A percentile compares a stretch with the other conserved stretches of the same genome.
phyloP scores from a whole-genome alignment of 37 sponge, comb jelly and placozoan species.

The Axinella damicornis region DNA sequence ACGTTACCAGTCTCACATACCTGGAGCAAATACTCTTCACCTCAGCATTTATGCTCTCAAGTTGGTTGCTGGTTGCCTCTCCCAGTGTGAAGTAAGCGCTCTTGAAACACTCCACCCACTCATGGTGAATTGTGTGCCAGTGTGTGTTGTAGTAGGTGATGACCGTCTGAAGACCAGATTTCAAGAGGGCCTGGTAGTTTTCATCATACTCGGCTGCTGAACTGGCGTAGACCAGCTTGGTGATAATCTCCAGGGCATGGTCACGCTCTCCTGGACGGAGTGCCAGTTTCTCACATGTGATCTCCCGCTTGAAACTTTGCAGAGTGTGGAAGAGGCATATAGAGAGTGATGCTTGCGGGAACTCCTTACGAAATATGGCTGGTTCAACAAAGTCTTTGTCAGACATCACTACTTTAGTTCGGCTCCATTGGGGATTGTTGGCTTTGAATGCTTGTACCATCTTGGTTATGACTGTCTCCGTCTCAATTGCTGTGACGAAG shows the following conservation, averaged over 20 bases:
- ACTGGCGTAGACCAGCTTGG: constrained; percentile 57
- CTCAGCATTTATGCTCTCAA: constrained; percentile 56
- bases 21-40: constrained; percentile 22
- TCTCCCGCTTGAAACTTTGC: constrained; percentile 41
- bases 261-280: constrained; percentile 44
- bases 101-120: constrained; percentile 72
- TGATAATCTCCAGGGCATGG: constrained; percentile 42
- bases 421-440: constrained; percentile 33
- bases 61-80: constrained; percentile 53
- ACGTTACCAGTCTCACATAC: too few species aligned
- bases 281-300: constrained; percentile 53
- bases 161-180: constrained; percentile 24
- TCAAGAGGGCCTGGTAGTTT: constrained; percentile 23
- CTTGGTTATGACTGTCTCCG: constrained; percentile 24
- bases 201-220: constrained; percentile 48
- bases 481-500: constrained; percentile 16
- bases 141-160: constrained; percentile 59
- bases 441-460: constrained; percentile 61
- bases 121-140: constrained; percentile 71
- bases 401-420: constrained; percentile 45
- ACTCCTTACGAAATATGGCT: constrained; percentile 16
- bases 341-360: constrained; percentile 51
- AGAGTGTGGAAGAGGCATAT: constrained; percentile 75
- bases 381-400: constrained; percentile 72
- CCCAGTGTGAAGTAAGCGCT: neutral